These are phyloP conservation scores for Anastrepha obliqua DNA, from an alignment of 1,140 invertebrate genomes.

Conservation along the genomic window DNA sequence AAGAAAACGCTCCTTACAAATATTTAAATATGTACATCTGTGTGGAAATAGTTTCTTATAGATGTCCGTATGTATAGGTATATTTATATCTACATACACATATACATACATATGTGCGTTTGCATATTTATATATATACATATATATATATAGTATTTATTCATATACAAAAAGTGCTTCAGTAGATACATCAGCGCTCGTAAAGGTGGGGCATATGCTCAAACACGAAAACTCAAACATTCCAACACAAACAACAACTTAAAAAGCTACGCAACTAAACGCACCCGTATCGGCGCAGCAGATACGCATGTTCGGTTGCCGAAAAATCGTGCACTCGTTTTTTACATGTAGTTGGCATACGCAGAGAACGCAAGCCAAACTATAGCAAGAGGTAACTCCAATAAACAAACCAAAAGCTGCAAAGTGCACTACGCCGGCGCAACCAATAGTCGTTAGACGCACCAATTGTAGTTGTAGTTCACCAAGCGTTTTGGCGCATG, in stretches of 20 bases:
- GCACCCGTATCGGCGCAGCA: constrained; percentile 40
- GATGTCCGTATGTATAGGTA: background rate
- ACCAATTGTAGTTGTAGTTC: constrained; percentile 13
- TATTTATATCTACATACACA: background rate
- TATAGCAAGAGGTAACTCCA: constrained; percentile 32
- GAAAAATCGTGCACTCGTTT: constrained; percentile 50
- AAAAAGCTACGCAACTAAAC: constrained; percentile 23
- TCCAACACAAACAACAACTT: background rate
- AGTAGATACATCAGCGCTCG: background rate
- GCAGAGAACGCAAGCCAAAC: constrained; percentile 31
- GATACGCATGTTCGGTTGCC: constrained; percentile 39
- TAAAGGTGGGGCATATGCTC: constrained; percentile 37
- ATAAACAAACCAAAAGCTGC: constrained; percentile 43
- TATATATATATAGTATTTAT: background rate
- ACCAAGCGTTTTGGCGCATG: constrained; percentile 25
- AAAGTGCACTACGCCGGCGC: constrained; percentile 43
- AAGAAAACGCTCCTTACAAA: constrained; percentile 25
- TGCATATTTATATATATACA: background rate
- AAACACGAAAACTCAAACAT: constrained; percentile 16
- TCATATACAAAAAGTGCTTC: background rate
- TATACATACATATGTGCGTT: background rate
- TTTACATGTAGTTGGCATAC: background rate
- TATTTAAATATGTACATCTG: background rate
- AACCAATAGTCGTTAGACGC: constrained; percentile 34
- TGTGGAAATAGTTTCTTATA: background rate